Base-by-base conservation (phyloP, 1,140 invertebrate genomes). In the Drosophila kepulauana region DNA sequence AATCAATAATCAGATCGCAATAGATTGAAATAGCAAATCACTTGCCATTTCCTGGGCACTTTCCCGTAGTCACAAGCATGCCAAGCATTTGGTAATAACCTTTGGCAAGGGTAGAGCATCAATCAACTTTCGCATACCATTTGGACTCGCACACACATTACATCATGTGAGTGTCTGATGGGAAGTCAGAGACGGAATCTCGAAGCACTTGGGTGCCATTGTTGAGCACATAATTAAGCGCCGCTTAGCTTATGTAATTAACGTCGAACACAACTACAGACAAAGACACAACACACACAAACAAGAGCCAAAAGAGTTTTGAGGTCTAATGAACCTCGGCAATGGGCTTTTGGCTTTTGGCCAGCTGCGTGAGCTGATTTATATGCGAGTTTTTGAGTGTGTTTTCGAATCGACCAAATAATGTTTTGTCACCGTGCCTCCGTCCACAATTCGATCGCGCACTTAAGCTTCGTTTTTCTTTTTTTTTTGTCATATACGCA, bases 211-310 rank as follows among this genome's bases (percentile, higher is more conserved):
- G 82, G 86, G 54, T 61, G 65, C 84, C 72, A 88, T 87, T 88
- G 84, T 89, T 89, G 86, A 85, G 86, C 81, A 81, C 78, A 88
- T 88, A 89, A 88, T 88, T 88, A 88, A 88, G 85, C 85, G 76
- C 68, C 70, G 81, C 78, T 88, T 89, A 89, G 85, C 85, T 88
- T 88, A 88, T 88, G 71, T 88, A 88, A 88, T 88, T 88, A 88
- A 89, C 71, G 81, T 82, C 76, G 76, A 46, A 63, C 78, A 73
- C 78, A 73, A 68, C 81, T 74, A 79, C 46, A 61, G 30, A 41
- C 30, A 25, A 38, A 20, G 35, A 58, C 13, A 25, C 33, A 43
- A 28, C 8, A 13, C 35, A 16, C 64, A 38, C 7, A 63, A 66
- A 38, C 35, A 38, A 81, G 62, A 63, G 70, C 38, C 65, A 79